Evolutionary conservation across 2,888 invertebrate genomes (phyloP).

Genomic region (Leptinotarsa rubiginosa): DNA sequence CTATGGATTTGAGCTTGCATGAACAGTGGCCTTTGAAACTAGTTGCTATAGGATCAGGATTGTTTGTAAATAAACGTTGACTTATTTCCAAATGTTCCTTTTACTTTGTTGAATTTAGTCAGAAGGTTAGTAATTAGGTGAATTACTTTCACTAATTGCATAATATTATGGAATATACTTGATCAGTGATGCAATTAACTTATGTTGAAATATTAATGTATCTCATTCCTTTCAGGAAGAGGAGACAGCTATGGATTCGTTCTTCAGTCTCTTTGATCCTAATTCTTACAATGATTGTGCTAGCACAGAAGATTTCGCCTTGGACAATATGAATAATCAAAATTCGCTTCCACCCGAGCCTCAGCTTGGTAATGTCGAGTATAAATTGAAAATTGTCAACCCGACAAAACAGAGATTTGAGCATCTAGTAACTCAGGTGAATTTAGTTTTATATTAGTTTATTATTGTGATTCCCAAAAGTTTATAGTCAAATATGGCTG

Average conservation of each 20-base stretch:
- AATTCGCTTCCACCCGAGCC: constrained; percentile 88
- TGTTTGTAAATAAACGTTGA: constrained; percentile 14
- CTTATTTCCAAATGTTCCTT: constrained; percentile 2
- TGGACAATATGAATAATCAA: constrained; percentile 69
- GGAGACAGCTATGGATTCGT: constrained; percentile 77
- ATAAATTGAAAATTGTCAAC: constrained; percentile 93
- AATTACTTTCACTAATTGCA: constrained; percentile 53
- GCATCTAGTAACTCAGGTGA: constrained; percentile 94
- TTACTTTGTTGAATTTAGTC: constrained; percentile 14
- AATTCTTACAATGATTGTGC: constrained; percentile 67
- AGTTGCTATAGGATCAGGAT: constrained; percentile 1
- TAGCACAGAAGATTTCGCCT: constrained; percentile 66
- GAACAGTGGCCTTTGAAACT: not conserved
- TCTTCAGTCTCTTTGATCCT: constrained; percentile 85
- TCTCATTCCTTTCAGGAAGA: constrained; percentile 23
- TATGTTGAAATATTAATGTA: not conserved
- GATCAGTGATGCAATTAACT: constrained; percentile 31
- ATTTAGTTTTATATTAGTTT: not conserved
- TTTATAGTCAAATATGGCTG: too few species aligned
- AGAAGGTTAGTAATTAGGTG: constrained; percentile 18
- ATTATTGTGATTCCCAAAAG: not conserved
- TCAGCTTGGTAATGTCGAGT: constrained; percentile 94
- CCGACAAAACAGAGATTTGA: constrained; percentile 92
- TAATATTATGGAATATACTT: constrained; percentile 48
- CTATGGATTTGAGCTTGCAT: not conserved